These are phyloP conservation scores for Chlorodrepanis virens DNA, from an alignment of 2,113 vertebrate species.

Conservation along the genomic window DNA sequence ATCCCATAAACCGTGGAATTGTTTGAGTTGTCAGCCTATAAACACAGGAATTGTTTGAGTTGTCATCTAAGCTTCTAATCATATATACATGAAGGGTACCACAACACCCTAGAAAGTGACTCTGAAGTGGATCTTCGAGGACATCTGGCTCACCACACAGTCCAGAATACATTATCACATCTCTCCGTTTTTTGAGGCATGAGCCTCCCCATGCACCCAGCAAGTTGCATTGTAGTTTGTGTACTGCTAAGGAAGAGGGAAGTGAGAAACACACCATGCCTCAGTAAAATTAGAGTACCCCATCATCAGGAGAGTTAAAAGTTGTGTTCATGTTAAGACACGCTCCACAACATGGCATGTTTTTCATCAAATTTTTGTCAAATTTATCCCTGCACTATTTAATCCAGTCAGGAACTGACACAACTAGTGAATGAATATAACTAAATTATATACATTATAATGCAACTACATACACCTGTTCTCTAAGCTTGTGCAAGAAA, in stretches of 20 bases:
- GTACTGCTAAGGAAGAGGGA: not conserved
- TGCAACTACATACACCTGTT: not conserved
- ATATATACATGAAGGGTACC: not conserved
- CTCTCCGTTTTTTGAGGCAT: not conserved
- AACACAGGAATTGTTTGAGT: not conserved
- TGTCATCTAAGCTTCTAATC: not conserved
- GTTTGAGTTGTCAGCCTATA: not conserved
- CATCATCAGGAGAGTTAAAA: not conserved
- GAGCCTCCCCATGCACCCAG: not conserved
- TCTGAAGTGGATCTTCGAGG: not conserved
- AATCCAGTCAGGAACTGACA: not conserved
- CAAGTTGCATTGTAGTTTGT: not conserved
- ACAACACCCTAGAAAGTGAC: not conserved
- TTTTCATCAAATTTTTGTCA: not conserved
- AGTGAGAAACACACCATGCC: fast-evolving
- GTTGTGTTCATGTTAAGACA: not conserved
- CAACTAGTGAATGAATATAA: not conserved
- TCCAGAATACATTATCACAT: not conserved
- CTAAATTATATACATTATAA: not conserved
- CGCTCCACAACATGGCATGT: fast-evolving
- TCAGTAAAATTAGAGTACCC: not conserved
- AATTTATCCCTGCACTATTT: not conserved
- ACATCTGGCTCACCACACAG: not conserved
- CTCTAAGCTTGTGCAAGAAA: not conserved
- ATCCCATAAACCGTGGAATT: not conserved